Evolutionary conservation across 2,888 invertebrate species (phyloP), one percentile per base, ranked within the genome.

Genomic region (Campoplex nolae): DNA sequence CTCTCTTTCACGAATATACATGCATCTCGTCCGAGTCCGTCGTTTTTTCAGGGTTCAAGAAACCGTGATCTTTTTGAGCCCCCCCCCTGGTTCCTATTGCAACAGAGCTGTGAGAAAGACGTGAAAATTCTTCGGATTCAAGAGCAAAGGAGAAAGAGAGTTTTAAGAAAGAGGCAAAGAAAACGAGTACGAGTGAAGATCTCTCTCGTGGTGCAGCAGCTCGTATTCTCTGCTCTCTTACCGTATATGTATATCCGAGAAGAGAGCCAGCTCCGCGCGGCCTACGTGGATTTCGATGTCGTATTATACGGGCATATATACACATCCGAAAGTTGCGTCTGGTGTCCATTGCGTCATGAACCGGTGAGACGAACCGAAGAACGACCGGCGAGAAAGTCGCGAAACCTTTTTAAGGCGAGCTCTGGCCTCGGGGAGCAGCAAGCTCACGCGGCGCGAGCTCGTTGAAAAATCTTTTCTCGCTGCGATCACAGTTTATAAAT

Each of bases 321-420:
- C 3, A 77, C 68, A 78, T 87, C 87, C 84, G 84, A 87, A 87
- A 87, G 87, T 87, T 84, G 87, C 82, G 82, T 84, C 82, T 76
- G 82, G 58, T 82, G 23, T 38, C 56, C 84, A 42, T 87, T 87
- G 67, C 87, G 87, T 87, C 84, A 84, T 67, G 82, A 78, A 87
- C 84, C 87, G 82, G 87, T 84, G 75, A 81, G 77, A 84, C 84
- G 71, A 58, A 71, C 45, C 67, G 75, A 45, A 42, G 56, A 82
- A 68, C 68, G 74, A 58, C 56, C 38, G 75, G 84, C 87, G 84
- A 87, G 23, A 38, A 84, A 87, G 87, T 83, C 87, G 56, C 56
- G 54, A 79, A 83, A 87, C 82, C 84, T 83, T 84, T 87, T 87
- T 87, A 70, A 87, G 79, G 82, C 38, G 74, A 84, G 56, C 62